phyloP scores from a whole-genome alignment of 2,113 vertebrate species.

The Platysternon megacephalum region DNA sequence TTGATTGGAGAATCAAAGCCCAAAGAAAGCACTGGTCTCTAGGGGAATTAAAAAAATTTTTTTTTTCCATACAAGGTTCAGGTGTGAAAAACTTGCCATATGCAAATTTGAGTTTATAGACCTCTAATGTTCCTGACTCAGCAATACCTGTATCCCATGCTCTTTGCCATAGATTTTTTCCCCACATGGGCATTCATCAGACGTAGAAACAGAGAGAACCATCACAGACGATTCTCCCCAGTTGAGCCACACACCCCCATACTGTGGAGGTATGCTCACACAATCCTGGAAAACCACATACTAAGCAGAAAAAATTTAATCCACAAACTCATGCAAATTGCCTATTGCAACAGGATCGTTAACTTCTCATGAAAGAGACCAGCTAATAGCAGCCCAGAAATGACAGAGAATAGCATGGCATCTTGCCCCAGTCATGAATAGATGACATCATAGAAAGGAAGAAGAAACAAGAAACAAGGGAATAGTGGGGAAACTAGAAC shows the following conservation, averaged over 20 bases:
- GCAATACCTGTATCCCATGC: not conserved
- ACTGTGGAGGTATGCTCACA: conserved; percentile 24
- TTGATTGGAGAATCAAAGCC: not conserved
- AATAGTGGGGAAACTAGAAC: conserved; percentile 51
- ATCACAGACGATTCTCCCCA: not conserved
- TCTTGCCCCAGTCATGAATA: conserved; percentile 65
- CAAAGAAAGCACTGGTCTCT: not conserved
- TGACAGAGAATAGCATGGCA: conserved; percentile 61
- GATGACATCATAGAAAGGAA: conserved; percentile 61
- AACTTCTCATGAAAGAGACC: conserved; percentile 60
- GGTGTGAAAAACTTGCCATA: conserved; percentile 44
- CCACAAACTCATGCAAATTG: conserved; percentile 65
- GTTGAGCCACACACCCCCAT: not conserved
- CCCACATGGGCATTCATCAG: not conserved
- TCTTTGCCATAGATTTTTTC: conserved; percentile 31
- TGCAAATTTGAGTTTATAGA: conserved; percentile 36
- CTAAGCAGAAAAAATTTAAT: conserved; percentile 61
- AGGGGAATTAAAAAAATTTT: conserved; percentile 2
- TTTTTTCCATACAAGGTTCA: not conserved
- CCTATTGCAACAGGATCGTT: conserved; percentile 49
- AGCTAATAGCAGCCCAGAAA: conserved; percentile 53
- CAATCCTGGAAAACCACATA: conserved; percentile 71
- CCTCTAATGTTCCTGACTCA: conserved; percentile 44
- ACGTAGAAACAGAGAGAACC: conserved; percentile 37
- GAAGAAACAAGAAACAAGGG: conserved; percentile 60